Evolutionary conservation across 2,113 vertebrate species (phyloP).

Genomic region (Tetraodon nigroviridis): DNA sequence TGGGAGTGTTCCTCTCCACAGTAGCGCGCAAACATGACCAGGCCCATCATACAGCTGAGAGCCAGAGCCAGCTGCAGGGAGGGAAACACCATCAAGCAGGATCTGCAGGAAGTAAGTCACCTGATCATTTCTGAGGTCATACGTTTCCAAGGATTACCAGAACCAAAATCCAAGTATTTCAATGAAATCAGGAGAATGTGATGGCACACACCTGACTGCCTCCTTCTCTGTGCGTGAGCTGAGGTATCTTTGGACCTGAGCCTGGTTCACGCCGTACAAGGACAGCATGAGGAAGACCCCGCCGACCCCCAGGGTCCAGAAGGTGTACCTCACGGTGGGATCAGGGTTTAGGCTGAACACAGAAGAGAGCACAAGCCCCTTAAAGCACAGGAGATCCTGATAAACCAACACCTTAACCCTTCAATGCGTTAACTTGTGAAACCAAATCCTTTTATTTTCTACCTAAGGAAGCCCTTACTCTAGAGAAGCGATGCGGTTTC

Average conservation of each 20-base stretch:
- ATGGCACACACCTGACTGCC: conserved; percentile 69
- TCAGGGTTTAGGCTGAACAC: conserved; percentile 81
- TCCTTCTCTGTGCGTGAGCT: conserved; percentile 85
- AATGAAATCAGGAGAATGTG: not conserved
- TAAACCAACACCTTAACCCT: too few species aligned
- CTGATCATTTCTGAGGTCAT: not conserved
- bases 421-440: not conserved
- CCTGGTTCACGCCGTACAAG: conserved; percentile 92
- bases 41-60: conserved; percentile 85
- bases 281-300: conserved; percentile 94
- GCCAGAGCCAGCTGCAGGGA: conserved; percentile 85
- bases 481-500: conserved; percentile 77
- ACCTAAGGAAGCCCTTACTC: conserved; percentile 71
- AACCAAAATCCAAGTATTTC: too few species aligned
- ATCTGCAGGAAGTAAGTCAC: conserved; percentile 67
- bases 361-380: not conserved
- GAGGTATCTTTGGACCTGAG: conserved; percentile 93
- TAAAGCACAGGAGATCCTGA: too few species aligned
- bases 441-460: not conserved
- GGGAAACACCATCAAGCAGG: conserved; percentile 91
- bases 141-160: too few species aligned
- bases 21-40: conserved; percentile 89
- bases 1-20: conserved; percentile 63
- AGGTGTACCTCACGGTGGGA: conserved; percentile 86
- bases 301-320: conserved; percentile 88